phyloP scores from a whole-genome alignment of 1,140 invertebrate genomes.

The Asobara japonica region DNA sequence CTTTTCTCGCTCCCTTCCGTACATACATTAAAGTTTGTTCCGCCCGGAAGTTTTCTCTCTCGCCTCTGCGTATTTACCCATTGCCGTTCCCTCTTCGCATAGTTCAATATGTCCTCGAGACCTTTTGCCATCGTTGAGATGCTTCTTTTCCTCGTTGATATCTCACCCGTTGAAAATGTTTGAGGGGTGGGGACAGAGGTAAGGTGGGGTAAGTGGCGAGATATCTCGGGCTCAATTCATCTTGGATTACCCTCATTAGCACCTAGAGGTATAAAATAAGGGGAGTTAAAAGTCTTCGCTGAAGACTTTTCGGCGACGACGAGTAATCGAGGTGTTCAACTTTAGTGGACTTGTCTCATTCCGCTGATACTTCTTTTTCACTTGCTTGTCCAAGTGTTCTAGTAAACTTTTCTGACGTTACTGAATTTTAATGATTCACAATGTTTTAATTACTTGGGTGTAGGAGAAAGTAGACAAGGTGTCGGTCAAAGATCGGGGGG shows the following conservation, averaged over 20 bases:
- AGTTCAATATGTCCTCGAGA: slow-evolving; percentile 13
- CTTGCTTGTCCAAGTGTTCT: neutral
- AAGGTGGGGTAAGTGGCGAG: neutral
- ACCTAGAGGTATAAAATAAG: slow-evolving; percentile 11
- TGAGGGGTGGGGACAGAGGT: neutral
- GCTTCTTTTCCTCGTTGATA: slow-evolving; percentile 2
- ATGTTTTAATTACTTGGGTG: slow-evolving; percentile 4
- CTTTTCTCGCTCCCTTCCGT: slow-evolving; percentile 14
- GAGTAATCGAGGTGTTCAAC: slow-evolving; percentile 6
- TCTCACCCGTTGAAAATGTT: slow-evolving; percentile 2
- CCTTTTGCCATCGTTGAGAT: slow-evolving; percentile 3
- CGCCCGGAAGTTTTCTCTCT: slow-evolving; percentile 5
- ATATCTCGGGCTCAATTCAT: slow-evolving; percentile 11
- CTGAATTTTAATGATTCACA: neutral
- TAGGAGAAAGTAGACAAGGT: no score
- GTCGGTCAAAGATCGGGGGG: no score
- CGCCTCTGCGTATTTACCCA: slow-evolving; percentile 4
- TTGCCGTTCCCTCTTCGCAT: neutral
- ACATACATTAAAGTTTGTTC: slow-evolving; percentile 17
- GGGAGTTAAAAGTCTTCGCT: neutral
- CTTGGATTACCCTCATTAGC: slow-evolving; percentile 16
- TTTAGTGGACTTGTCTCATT: neutral
- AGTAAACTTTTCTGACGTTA: neutral
- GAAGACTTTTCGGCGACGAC: slow-evolving; percentile 6
- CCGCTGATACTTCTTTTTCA: neutral